Percentiles rank a stretch among this genome's conserved stretches.
phyloP scores from a whole-genome alignment of 2,888 invertebrate species.

The Amphimallon solstitiale region DNA sequence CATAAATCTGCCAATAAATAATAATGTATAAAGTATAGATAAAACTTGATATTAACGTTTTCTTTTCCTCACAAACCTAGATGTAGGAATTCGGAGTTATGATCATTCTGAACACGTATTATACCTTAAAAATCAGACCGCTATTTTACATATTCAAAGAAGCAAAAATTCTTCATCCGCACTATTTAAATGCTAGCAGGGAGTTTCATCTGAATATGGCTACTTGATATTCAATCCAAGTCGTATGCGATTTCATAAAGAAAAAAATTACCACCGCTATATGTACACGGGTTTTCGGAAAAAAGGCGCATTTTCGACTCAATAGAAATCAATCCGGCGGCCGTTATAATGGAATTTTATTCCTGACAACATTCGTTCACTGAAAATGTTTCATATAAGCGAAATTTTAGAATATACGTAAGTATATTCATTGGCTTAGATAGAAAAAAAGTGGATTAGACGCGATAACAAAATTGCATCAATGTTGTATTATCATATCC shows the following conservation, averaged over 20 bases:
- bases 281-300: background rate
- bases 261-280: slow-evolving; percentile 39
- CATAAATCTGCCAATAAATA: no score
- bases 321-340: slow-evolving; percentile 24
- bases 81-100: background rate
- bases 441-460: no score
- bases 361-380: background rate
- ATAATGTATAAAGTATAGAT: no score
- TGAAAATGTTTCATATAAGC: background rate
- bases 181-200: slow-evolving; percentile 48
- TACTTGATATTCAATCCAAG: slow-evolving; percentile 54
- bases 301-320: slow-evolving; percentile 13
- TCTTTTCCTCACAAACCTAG: background rate
- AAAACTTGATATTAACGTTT: background rate
- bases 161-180: slow-evolving; percentile 51
- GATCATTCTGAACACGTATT: slow-evolving; percentile 45
- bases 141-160: slow-evolving; percentile 52
- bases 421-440: no score
- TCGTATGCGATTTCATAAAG: slow-evolving; percentile 52
- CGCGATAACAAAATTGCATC: no score
- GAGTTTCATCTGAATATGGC: slow-evolving; percentile 53
- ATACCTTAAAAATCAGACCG: slow-evolving; percentile 48
- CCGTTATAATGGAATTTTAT: slow-evolving; percentile 15
- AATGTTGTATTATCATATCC: no score
- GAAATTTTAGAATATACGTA: slow-evolving; percentile 5